A percentile compares a stretch with the other conserved stretches of the same genome.
These are phyloP conservation scores for Rhogogaster chlorosoma DNA, from an alignment of 2,888 invertebrate species.

Conservation along the genomic window DNA sequence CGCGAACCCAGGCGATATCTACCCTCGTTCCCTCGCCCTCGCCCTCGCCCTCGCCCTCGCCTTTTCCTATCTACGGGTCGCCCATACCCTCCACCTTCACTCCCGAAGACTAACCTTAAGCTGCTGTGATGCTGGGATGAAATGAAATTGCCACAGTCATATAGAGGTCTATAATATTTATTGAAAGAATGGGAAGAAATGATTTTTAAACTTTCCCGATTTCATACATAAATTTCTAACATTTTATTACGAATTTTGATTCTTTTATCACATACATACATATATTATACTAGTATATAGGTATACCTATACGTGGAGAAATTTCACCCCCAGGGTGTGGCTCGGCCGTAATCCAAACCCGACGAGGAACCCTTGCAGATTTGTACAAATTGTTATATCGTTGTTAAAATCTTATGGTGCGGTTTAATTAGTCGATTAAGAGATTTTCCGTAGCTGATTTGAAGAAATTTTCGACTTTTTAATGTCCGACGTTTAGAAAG, in stretches of 20 bases:
- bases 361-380: slow-evolving; percentile 2
- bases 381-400: slow-evolving; percentile 11
- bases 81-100: not conserved
- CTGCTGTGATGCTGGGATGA: not conserved
- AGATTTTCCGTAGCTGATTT: slow-evolving; percentile 2
- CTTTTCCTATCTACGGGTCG: slow-evolving; percentile 13
- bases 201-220: not conserved
- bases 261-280: not conserved
- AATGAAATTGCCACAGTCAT: slow-evolving; percentile 14
- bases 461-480: not conserved
- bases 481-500: not conserved
- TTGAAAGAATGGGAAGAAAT: not conserved
- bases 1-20: slow-evolving; percentile 66
- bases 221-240: not conserved
- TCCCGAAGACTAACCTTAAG: slow-evolving; percentile 1
- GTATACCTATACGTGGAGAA: not conserved
- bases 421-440: slow-evolving; percentile 13
- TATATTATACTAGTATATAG: not conserved
- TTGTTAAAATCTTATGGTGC: slow-evolving; percentile 22
- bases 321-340: slow-evolving; percentile 11
- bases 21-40: slow-evolving; percentile 5
- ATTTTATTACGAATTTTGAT: not conserved
- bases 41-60: slow-evolving; percentile 7
- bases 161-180: not conserved
- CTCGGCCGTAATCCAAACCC: not conserved